Evolutionary conservation across 2,797 vertebrate genomes (phyloP), one percentile per base, ranked within the genome.

Genomic region (Crocidura indochinensis): DNA sequence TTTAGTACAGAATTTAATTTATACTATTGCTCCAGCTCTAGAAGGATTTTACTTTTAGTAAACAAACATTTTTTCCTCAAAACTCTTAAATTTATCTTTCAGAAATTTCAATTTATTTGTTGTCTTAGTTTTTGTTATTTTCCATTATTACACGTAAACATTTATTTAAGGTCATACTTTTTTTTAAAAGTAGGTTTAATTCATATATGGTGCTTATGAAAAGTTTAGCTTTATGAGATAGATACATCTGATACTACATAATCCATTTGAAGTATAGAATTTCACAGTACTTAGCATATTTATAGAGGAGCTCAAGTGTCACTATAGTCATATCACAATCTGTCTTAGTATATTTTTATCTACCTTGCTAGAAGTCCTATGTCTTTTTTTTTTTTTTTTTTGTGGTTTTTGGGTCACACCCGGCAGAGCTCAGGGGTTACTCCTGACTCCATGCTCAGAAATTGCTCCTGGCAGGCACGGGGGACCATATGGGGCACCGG

Each of bases 331-430:
- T 53, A 10, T 53, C 71, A 71, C 10, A 44, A 47, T 76, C 69
- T 19, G 31, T 91, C 86, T 89, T 62, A 89, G 76, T 75, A 56
- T 24, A 56, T 82, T 91, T 85, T 88, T 76, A 75, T 67, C 26
- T 53, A 3, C 6, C 22, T 11, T 20, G 22, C 60, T 64, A 22
- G 56, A 79, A 87, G 44, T 26, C 60, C 2, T 71, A 62, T 53
- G 60, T 20, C 60, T 8, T 24, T 64, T 22, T 7, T 20, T 22
- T 22, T 26, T n/a, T n/a, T n/a, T n/a, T n/a, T n/a, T n/a, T n/a
- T n/a, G n/a, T n/a, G n/a, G n/a, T n/a, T n/a, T n/a, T n/a, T n/a
- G n/a, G n/a, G n/a, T n/a, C n/a, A n/a, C n/a, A n/a, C n/a, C n/a
- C n/a, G n/a, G n/a, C n/a, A n/a, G n/a, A n/a, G n/a, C n/a, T n/a